Percentiles rank a stretch among this genome's conserved stretches.
Conservation (phyloP, 2,888 invertebrate species). For the Agapostemon virescens region DNA sequence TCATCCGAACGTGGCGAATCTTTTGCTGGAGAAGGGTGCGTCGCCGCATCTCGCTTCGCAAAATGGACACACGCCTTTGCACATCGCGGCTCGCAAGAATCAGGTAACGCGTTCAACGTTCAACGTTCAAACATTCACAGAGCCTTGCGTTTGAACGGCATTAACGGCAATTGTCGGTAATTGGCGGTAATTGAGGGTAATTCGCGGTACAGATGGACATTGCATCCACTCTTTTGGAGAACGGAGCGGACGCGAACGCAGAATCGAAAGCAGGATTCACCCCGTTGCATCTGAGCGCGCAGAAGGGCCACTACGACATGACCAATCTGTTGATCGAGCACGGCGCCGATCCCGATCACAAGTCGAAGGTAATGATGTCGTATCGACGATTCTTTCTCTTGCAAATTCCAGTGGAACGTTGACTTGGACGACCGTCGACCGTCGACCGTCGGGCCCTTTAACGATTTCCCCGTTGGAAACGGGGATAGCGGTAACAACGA, state of each 20-base stretch:
- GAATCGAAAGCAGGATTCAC: constrained; percentile 98
- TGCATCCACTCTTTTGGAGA: constrained; percentile 95
- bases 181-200: too few species aligned
- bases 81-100: constrained; percentile 99
- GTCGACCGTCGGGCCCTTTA: too few species aligned
- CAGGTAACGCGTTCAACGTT: constrained; percentile 82
- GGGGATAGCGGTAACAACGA: too few species aligned
- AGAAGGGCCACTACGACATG: constrained; percentile 97
- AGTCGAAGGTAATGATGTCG: constrained; percentile 84
- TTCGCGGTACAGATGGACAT: constrained; percentile 97
- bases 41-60: constrained; percentile 96
- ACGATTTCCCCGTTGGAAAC: too few species aligned
- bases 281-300: constrained; percentile 95
- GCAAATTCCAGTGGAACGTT: too few species aligned
- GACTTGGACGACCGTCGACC: too few species aligned
- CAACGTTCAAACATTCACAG: too few species aligned
- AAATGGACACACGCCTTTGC: constrained; percentile 98
- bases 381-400: too few species aligned
- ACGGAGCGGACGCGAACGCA: constrained; percentile 94
- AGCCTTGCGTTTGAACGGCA: rapidly evolving
- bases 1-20: constrained; percentile 93
- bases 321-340: constrained; percentile 94
- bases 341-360: constrained; percentile 91
- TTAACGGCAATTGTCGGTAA: too few species aligned
- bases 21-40: constrained; percentile 95